A percentile compares a stretch with the other conserved stretches of the same genome.
Conservation (phyloP, 1,140 invertebrate genomes). For the Dinoponera quadriceps region DNA sequence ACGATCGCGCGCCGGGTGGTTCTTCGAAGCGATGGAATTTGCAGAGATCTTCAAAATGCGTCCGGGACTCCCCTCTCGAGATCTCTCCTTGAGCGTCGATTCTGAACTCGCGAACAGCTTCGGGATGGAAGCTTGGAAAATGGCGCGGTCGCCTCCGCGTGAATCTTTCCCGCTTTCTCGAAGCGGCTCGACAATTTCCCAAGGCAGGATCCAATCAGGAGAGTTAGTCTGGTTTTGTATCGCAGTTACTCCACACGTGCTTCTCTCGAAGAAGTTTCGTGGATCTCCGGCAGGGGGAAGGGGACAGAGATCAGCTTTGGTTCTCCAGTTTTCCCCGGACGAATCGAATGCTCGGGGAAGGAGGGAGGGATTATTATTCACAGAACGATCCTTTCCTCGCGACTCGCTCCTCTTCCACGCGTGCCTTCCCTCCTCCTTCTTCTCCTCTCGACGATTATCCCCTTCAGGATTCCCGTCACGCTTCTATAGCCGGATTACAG, state of each 20-base stretch:
- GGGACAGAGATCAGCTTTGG: neutral
- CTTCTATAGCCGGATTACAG: too few relatives aligned
- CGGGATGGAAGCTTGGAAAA: neutral
- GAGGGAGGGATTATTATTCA: too few relatives aligned
- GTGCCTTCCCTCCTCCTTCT: neutral
- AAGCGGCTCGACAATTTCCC: neutral
- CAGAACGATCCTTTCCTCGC: neutral
- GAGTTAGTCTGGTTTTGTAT: neutral
- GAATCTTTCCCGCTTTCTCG: neutral
- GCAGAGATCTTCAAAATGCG: too few relatives aligned
- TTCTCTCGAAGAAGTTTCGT: neutral
- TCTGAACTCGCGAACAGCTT: neutral
- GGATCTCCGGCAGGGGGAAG: neutral
- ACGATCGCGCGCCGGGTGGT: too few relatives aligned
- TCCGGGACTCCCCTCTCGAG: too few relatives aligned
- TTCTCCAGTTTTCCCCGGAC: neutral
- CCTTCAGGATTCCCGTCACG: too few relatives aligned
- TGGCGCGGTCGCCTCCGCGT: neutral
- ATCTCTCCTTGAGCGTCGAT: too few relatives aligned
- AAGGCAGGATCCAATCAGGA: neutral
- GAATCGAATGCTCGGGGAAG: neutral
- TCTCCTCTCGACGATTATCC: conserved; percentile 2
- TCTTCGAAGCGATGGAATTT: too few relatives aligned
- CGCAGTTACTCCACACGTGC: neutral
- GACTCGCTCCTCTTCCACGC: neutral